A percentile compares a stretch with the other conserved stretches of the same genome.
Conservation (phyloP, 2,888 invertebrate genomes). For the Ashinkailepas kermadecensis region DNA sequence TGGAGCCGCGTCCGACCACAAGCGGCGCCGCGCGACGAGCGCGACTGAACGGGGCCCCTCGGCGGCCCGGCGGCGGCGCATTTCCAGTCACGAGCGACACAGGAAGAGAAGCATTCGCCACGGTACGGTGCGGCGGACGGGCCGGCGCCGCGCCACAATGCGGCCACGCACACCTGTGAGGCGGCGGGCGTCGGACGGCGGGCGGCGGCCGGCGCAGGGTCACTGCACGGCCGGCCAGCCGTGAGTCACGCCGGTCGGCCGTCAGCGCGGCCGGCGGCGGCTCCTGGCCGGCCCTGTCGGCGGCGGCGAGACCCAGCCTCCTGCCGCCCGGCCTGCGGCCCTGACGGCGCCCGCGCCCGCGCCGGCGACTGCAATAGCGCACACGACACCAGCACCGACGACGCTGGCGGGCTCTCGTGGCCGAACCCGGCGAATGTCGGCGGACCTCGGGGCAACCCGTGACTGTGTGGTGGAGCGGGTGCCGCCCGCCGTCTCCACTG, state of each 20-base stretch:
- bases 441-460: too few relatives aligned
- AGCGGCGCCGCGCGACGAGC: too few relatives aligned
- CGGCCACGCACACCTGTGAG: neutral
- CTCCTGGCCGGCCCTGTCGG: neutral
- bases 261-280: neutral
- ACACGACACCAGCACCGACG: neutral
- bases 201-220: neutral
- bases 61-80: neutral
- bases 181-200: neutral
- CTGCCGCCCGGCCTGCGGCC: neutral
- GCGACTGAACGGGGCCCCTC: neutral
- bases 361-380: neutral
- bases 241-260: neutral
- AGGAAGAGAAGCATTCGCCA: neutral
- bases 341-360: neutral
- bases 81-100: neutral
- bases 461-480: too few relatives aligned
- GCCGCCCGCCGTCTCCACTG: too few relatives aligned
- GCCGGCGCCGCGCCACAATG: neutral
- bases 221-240: neutral
- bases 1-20: too few relatives aligned
- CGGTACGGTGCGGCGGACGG: neutral
- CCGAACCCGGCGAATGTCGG: too few relatives aligned
- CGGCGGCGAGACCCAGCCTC: neutral
- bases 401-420: too few relatives aligned